Evolutionary conservation across 2,888 invertebrate genomes (phyloP), one percentile per base, ranked within the genome.

Genomic region (Lampropteryx suffumata): DNA sequence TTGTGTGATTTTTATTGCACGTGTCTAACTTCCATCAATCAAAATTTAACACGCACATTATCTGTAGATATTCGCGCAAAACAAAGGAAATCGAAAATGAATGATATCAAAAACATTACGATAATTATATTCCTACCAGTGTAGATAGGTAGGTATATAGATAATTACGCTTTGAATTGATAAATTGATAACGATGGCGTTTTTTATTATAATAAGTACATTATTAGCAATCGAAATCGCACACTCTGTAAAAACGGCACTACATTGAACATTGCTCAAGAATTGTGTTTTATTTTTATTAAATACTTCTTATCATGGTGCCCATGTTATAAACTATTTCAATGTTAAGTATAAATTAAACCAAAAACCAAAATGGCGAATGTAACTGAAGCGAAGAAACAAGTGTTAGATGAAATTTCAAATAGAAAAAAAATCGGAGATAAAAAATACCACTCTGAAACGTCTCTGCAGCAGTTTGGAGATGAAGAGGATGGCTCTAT

Each of bases 371-470:
- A 51, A 65, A 86, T 84, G 79, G 62, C 77, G 30, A 78, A 83
- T 27, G 60, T 68, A 47, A 67, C 66, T 39, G 56, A 56, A 51
- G 49, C 47, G 0, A 75, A 55, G 29, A 76, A 75, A 44, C 76
- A 81, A 59, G 64, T 83, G 45, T 55, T 82, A 45, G 76, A 83
- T 11, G 84, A 84, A 66, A 78, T 84, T 50, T 59, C 69, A 43
- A 83, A 79, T 53, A 80, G 79, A 46, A 81, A 72, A 43, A 77
- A 76, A 44, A 36, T 88, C 59, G 87, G 88, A 36, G 78, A 79
- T 40, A 87, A 88, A 59, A 84, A 82, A 46, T 88, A 80, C 57
- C 87, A 89, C 59, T 90, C 90, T 1, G 90, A 90, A 54, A 77
- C 85, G 1, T 86, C 87, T 2, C 64, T 89, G 10, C 86, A 88